Conservation (phyloP, 2,113 vertebrate genomes). For the Poeciliopsis retropinna region DNA sequence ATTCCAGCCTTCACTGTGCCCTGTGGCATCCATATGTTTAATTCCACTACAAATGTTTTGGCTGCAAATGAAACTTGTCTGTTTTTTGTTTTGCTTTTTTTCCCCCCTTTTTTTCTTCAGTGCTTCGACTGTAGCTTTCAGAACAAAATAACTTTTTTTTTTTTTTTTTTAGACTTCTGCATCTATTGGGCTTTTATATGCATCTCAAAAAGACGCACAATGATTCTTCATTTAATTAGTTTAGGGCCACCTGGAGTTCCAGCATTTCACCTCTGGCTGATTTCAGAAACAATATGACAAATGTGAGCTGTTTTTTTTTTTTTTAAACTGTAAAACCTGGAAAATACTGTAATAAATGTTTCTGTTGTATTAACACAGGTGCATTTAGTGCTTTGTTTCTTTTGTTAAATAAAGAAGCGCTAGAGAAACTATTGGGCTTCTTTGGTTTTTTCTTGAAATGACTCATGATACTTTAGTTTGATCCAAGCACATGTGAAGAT, state of each 20-base stretch:
- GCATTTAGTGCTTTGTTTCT: conserved; percentile 9
- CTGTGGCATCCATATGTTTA: conserved; percentile 78
- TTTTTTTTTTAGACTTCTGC: conserved; percentile 13
- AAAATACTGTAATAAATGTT: conserved; percentile 23
- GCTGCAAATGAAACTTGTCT: conserved; percentile 71
- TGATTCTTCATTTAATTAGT: conserved; percentile 76
- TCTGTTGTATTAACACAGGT: neutral
- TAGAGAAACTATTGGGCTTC: conserved; percentile 9
- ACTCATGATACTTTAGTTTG: neutral
- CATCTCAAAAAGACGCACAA: conserved; percentile 51
- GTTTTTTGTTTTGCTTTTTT: conserved; percentile 9
- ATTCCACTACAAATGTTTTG: conserved; percentile 77
- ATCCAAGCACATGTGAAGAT: neutral
- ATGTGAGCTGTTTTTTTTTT: neutral
- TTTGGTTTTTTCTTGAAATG: conserved; percentile 18
- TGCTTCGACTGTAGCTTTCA: conserved; percentile 29
- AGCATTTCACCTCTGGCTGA: conserved; percentile 55
- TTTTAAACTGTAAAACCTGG: conserved; percentile 45
- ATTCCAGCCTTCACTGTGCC: conserved; percentile 72
- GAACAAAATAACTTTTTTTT: conserved; percentile 11
- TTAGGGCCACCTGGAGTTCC: conserved; percentile 69
- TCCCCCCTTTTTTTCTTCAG: neutral
- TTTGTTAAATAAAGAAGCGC: conserved; percentile 47
- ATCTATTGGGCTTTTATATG: conserved; percentile 29
- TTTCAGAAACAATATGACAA: conserved; percentile 49